These are phyloP conservation scores for Oryzias javanicus DNA, from an alignment of 2,113 vertebrate genomes.

Conservation along the genomic window DNA sequence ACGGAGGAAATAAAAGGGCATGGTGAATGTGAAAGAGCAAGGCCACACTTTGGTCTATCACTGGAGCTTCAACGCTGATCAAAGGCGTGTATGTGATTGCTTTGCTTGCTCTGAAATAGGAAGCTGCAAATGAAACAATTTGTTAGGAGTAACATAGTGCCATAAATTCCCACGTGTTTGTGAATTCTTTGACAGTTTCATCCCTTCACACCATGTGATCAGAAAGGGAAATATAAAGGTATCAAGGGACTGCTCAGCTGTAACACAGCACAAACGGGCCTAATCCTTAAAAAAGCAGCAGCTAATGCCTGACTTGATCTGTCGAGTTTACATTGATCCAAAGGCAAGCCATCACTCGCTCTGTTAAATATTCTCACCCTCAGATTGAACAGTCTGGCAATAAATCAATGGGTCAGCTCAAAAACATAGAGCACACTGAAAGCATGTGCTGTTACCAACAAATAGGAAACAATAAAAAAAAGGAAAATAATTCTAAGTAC, in stretches of 20 bases:
- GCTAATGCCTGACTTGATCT: conserved; percentile 36
- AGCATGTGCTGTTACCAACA: conserved; percentile 25
- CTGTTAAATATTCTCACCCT: conserved; percentile 21
- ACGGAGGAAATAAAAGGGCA: conserved; percentile 59
- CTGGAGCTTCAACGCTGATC: conserved; percentile 62
- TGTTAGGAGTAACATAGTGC: conserved; percentile 22
- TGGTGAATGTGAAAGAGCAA: conserved; percentile 46
- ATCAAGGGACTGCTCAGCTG: conserved; percentile 25
- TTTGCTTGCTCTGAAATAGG: conserved; percentile 35
- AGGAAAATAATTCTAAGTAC: conserved; percentile 19
- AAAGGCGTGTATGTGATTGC: conserved; percentile 52
- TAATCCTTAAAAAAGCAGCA: conserved; percentile 58
- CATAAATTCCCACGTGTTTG: conserved; percentile 5
- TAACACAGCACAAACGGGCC: conserved; percentile 57
- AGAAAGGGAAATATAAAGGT: conserved; percentile 23
- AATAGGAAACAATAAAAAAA: conserved; percentile 22
- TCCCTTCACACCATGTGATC: conserved; percentile 15
- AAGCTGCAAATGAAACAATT: conserved; percentile 15
- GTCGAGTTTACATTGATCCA: conserved; percentile 30
- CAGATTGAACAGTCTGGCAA: conserved; percentile 19
- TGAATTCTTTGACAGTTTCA: conserved; percentile 15
- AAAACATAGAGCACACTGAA: conserved; percentile 35
- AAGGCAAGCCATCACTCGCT: conserved; percentile 38
- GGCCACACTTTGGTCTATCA: conserved; percentile 60
- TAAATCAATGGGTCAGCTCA: conserved; percentile 16